A percentile compares a stretch with the other conserved stretches of the same genome.
Evolutionary conservation across 2,797 vertebrate species (phyloP).

Genomic region (Acipenser transmontanus): DNA sequence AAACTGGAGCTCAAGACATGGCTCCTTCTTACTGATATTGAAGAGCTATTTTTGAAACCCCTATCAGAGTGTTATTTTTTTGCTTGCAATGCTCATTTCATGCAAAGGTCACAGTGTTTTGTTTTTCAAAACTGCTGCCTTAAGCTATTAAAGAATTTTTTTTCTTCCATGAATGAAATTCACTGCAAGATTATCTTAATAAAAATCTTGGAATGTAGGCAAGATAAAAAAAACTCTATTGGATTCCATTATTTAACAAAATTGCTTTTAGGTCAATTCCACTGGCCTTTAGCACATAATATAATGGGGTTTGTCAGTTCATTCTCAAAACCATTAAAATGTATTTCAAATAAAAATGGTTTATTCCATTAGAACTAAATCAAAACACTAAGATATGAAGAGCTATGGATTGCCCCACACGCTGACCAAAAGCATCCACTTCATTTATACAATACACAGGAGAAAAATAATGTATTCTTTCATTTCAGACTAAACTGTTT

Average conservation of each 20-base stretch:
- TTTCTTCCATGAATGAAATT: constrained; percentile 18
- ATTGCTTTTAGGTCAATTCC: constrained; percentile 39
- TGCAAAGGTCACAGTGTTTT: not conserved
- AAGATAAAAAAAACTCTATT: constrained; percentile 18
- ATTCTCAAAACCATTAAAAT: constrained; percentile 7
- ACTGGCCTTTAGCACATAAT: constrained; percentile 28
- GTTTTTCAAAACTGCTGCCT: not conserved
- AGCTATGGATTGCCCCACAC: too few relatives aligned
- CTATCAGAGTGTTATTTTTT: constrained; percentile 5
- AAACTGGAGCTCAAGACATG: not conserved
- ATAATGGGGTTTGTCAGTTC: constrained; percentile 21
- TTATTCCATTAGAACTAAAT: constrained; percentile 1
- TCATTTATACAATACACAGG: too few relatives aligned
- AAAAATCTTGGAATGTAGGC: constrained; percentile 18
- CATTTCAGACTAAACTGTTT: too few relatives aligned
- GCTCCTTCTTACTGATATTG: not conserved
- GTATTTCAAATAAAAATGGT: constrained; percentile 9
- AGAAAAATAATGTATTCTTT: too few relatives aligned
- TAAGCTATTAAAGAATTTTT: constrained; percentile 3
- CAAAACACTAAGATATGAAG: not conserved
- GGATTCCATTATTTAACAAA: constrained; percentile 20
- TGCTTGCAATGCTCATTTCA: constrained; percentile 6
- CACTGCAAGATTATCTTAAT: constrained; percentile 18
- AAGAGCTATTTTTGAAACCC: constrained; percentile 5
- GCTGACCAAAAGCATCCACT: too few relatives aligned